These are phyloP conservation scores for Thymallus thymallus DNA, from an alignment of 2,113 vertebrate genomes.

Conservation along the genomic window DNA sequence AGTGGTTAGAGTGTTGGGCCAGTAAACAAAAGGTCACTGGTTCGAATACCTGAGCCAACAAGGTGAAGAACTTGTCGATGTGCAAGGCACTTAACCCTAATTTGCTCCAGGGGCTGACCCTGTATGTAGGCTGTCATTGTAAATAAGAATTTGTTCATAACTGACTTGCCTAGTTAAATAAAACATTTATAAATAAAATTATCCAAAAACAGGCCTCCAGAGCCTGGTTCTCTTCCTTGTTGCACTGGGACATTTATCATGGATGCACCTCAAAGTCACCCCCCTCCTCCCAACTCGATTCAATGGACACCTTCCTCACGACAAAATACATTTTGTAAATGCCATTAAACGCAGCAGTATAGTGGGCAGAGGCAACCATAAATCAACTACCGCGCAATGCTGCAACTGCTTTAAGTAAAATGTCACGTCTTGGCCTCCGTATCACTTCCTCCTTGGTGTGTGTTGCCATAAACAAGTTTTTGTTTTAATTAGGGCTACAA, in stretches of 20 bases:
- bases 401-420: constrained; percentile 32
- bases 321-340: constrained; percentile 24
- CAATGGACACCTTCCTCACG: constrained; percentile 9
- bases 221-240: constrained; percentile 5
- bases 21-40: no score
- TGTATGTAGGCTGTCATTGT: no score
- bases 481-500: constrained; percentile 33
- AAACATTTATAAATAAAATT: no score
- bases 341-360: constrained; percentile 20
- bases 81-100: no score
- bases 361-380: constrained; percentile 30
- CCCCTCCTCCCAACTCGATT: constrained; percentile 1
- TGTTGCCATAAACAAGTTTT: constrained; percentile 22
- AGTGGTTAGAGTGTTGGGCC: no score
- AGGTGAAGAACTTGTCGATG: no score
- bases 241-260: constrained; percentile 27
- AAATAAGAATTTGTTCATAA: no score
- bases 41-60: no score
- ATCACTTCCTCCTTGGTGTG: not conserved
- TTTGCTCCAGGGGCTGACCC: no score
- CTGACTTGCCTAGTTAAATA: no score
- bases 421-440: constrained; percentile 23
- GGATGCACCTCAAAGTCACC: not conserved
- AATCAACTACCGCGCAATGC: constrained; percentile 34
- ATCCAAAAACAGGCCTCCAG: no score